Base-by-base conservation (phyloP, 2,113 vertebrate species). In the Lipotes vexillifer region DNA sequence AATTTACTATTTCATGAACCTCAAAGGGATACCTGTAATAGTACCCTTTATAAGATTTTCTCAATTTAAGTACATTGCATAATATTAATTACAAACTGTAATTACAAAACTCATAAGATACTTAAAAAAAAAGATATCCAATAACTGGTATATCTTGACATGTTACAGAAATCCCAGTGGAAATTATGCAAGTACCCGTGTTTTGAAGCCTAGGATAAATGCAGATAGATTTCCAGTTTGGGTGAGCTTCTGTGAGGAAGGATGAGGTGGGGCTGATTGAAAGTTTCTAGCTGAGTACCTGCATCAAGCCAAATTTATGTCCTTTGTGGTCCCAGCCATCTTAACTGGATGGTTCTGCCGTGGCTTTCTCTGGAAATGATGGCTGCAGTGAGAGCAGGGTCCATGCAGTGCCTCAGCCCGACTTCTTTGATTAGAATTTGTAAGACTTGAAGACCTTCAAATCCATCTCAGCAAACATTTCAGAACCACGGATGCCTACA, bases 281-380 rank as follows among this genome's bases (percentile, higher is more conserved):
- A 25, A 63, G 36, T 15, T 75, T 85, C 85, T n/a, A 93, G 71
- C 27, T n/a, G 36, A 66, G 25, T 96, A 99, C 98, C 98, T 99
- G 98, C 98, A 99, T 99, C 96, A 99, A 96, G 11, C 98, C 98
- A 84, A 99, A 99, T 18, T 29, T 98, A 52, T 98, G 98, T 27
- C 98, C 96, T 0, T 86, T 46, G 94, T 99, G 97, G 27, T 98
- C 98, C 98, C 98, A 98, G 61, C 98, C 87, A 0, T 98, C 7
- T 4, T 80, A 2, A 2, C 33, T 99, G 97, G 31, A 31, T 55
- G 0, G 85, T 49, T 44, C 99, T 98, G 4, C 98, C 98, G 0
- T 98, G 98, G 0, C 98, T 98, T 96, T 99, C 99, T 90, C 99
- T 97, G 87, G 99, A 99, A 61, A 98, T 98, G 68, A 99, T 97